Evolutionary conservation across 2,797 vertebrate genomes (phyloP).

Genomic region (Epinephelus malabaricus): DNA sequence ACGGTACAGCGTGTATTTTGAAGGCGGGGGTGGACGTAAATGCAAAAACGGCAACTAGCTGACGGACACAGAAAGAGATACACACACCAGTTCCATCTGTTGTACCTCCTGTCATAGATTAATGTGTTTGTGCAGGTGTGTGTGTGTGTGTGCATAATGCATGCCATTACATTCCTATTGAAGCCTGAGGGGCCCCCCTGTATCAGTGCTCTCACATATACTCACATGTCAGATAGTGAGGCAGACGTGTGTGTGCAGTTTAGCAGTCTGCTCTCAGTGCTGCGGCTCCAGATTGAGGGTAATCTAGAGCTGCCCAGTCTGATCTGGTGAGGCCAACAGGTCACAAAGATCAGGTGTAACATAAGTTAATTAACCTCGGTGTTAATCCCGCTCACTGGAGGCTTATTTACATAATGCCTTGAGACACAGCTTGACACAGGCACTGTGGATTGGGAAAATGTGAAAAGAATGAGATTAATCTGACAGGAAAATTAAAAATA

Average conservation of each 20-base stretch:
- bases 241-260: not conserved
- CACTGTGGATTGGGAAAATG: not conserved
- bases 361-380: constrained; percentile 67
- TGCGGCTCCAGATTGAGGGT: constrained; percentile 55
- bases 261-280: constrained; percentile 9
- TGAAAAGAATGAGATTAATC: not conserved
- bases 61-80: constrained; percentile 39
- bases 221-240: constrained; percentile 25
- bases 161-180: constrained; percentile 53
- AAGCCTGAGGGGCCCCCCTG: constrained; percentile 38
- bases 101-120: constrained; percentile 49
- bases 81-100: constrained; percentile 54
- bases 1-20: not conserved
- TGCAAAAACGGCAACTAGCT: constrained; percentile 43
- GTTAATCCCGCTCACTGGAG: constrained; percentile 62
- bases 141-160: constrained; percentile 42
- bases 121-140: constrained; percentile 55
- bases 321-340: constrained; percentile 46
- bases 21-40: constrained; percentile 10
- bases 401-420: constrained; percentile 58
- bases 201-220: constrained; percentile 28
- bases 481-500: too few relatives aligned
- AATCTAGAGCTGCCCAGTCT: constrained; percentile 58
- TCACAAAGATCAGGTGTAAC: constrained; percentile 65
- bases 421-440: not conserved